Conservation (phyloP, 1,140 invertebrate species). For the Apis florea region DNA sequence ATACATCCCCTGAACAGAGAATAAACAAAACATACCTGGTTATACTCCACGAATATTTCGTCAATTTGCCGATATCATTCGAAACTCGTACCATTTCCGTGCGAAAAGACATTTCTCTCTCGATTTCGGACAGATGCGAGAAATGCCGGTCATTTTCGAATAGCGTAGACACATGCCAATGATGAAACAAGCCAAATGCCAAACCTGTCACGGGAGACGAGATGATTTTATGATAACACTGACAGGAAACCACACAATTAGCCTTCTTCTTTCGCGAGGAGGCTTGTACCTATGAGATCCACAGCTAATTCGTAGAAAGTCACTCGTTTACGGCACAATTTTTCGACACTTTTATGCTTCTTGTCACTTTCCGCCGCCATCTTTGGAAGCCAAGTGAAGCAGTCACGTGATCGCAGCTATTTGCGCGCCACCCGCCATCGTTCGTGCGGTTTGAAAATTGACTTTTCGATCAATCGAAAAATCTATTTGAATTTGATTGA, state of each 20-base stretch:
- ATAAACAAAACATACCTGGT: slow-evolving; percentile 27
- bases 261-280: neutral
- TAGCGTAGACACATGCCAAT: slow-evolving; percentile 85
- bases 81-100: slow-evolving; percentile 86
- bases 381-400: neutral
- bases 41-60: too few species aligned
- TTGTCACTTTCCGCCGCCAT: slow-evolving; percentile 57
- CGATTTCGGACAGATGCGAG: slow-evolving; percentile 90
- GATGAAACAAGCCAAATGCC: slow-evolving; percentile 79
- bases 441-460: neutral
- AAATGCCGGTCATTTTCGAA: slow-evolving; percentile 92
- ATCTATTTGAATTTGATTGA: neutral
- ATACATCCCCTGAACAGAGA: slow-evolving; percentile 87
- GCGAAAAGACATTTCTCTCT: slow-evolving; percentile 90
- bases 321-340: slow-evolving; percentile 23
- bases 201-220: slow-evolving; percentile 64
- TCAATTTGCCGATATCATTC: neutral
- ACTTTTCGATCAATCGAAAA: too few species aligned
- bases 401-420: neutral
- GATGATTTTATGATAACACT: slow-evolving; percentile 24
- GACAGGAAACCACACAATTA: neutral
- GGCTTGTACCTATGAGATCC: slow-evolving; percentile 49
- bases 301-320: slow-evolving; percentile 42
- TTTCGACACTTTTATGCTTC: slow-evolving; percentile 25
- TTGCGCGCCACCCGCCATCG: slow-evolving; percentile 3